These are phyloP conservation scores for Cynocephalus volans DNA, from an alignment of 2,113 vertebrate species.

Conservation along the genomic window DNA sequence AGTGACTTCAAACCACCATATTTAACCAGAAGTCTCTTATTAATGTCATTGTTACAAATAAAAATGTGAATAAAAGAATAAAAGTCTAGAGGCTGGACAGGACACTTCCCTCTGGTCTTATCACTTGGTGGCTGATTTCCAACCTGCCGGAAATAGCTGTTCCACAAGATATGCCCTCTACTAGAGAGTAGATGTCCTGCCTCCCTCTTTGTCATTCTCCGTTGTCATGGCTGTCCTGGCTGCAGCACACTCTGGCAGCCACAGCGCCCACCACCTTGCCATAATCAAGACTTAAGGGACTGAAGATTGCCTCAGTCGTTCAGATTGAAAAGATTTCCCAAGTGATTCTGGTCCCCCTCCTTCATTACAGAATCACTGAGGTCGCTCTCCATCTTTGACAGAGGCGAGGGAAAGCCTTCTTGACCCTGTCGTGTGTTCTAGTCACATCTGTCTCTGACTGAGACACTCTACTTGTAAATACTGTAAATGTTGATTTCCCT, in stretches of 20 bases:
- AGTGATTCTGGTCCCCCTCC: background rate
- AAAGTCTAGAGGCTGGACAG: background rate
- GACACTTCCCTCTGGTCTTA: background rate
- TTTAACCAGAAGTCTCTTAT: background rate
- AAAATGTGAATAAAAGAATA: slow-evolving; percentile 2
- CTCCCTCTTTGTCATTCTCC: background rate
- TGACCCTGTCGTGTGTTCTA: background rate
- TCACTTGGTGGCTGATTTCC: background rate
- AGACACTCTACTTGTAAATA: background rate
- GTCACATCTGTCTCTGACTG: background rate
- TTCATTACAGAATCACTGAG: background rate
- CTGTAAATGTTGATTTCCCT: background rate
- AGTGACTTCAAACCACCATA: background rate
- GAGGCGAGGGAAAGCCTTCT: background rate
- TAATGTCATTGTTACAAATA: background rate
- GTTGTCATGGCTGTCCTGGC: background rate
- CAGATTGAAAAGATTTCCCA: background rate
- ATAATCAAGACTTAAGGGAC: background rate
- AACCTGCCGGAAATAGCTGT: background rate
- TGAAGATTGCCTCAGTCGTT: background rate
- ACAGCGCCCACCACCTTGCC: background rate
- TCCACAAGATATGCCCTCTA: background rate
- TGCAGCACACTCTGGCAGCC: background rate
- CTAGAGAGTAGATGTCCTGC: background rate
- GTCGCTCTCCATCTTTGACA: background rate